Evolutionary conservation across 2,797 vertebrate genomes (phyloP).

Genomic region (Coregonus suidteri): DNA sequence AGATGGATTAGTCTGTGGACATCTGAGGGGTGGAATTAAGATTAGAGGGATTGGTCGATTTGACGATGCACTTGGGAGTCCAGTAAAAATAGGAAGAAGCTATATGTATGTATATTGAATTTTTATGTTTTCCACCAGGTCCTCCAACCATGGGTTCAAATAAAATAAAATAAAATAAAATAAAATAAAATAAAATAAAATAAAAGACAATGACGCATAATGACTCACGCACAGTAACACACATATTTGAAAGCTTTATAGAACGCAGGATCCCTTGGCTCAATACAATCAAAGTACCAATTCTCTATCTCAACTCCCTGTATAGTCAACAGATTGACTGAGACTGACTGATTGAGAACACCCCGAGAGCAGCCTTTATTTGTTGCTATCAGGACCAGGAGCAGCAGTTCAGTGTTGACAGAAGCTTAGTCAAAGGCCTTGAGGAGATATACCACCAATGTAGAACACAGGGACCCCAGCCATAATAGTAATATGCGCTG

Average conservation of each 20-base stretch:
- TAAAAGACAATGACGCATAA: too few species aligned
- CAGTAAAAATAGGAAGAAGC: too few species aligned
- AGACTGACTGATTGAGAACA: constrained; percentile 41
- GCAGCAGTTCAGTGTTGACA: constrained; percentile 11
- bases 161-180: too few species aligned
- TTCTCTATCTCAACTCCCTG: constrained; percentile 34
- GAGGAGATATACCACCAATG: constrained; percentile 55
- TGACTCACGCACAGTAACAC: too few species aligned
- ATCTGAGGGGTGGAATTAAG: too few species aligned
- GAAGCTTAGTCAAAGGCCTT: constrained; percentile 39
- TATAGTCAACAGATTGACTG: constrained; percentile 26
- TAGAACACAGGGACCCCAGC: constrained; percentile 38
- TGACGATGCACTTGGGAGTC: too few species aligned
- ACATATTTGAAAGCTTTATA: constrained; percentile 40
- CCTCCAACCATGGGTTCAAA: too few species aligned
- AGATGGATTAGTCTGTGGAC: too few species aligned
- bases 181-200: too few species aligned
- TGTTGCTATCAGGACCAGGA: not conserved
- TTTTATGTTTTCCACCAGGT: too few species aligned
- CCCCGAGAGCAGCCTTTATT: constrained; percentile 30
- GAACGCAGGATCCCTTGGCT: constrained; percentile 25
- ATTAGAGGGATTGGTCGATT: too few species aligned
- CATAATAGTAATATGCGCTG: constrained; percentile 35
- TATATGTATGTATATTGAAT: too few species aligned
- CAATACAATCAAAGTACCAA: constrained; percentile 19